phyloP scores from a whole-genome alignment of 2,888 invertebrate species.

The Orgyia antiqua region DNA sequence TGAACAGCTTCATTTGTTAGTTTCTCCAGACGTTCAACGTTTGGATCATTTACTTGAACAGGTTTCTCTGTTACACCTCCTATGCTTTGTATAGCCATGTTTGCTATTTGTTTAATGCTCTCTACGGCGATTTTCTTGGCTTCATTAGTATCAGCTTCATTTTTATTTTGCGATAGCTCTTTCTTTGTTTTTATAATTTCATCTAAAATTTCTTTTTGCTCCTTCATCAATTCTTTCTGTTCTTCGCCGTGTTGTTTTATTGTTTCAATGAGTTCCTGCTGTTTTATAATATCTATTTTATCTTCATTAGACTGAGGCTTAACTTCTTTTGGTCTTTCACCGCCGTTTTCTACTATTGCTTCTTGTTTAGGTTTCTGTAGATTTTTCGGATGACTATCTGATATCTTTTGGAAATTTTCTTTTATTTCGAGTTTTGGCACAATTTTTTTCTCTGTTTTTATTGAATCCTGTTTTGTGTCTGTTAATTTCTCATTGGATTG shows the following conservation, averaged over 20 bases:
- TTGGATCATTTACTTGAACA: conserved; percentile 27
- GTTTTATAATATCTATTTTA: conserved; percentile 48
- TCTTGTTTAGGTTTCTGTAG: conserved; percentile 40
- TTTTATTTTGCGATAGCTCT: conserved; percentile 68
- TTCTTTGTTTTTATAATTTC: conserved; percentile 78
- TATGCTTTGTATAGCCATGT: conserved; percentile 66
- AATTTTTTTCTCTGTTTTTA: conserved; percentile 43
- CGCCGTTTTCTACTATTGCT: conserved; percentile 25
- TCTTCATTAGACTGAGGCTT: conserved; percentile 25
- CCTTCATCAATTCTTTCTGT: conserved; percentile 81
- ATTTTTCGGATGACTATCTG: conserved; percentile 55
- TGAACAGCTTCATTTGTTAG: conserved; percentile 58
- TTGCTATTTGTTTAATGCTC: conserved; percentile 70
- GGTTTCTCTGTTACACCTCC: conserved; percentile 61
- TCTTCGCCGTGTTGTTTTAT: conserved; percentile 83
- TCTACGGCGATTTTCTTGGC: conserved; percentile 72
- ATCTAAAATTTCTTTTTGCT: conserved; percentile 81
- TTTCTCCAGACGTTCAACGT: conserved; percentile 42
- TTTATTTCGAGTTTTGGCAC: conserved; percentile 39
- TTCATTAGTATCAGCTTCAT: conserved; percentile 55
- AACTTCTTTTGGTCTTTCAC: conserved; percentile 15
- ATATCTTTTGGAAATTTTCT: conserved; percentile 35
- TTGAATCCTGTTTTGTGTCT: conserved; percentile 34
- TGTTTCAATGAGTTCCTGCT: conserved; percentile 77
- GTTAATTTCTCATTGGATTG: conserved; percentile 54